Conservation (phyloP, 2,888 invertebrate species). For the Lithophane ornitopus region DNA sequence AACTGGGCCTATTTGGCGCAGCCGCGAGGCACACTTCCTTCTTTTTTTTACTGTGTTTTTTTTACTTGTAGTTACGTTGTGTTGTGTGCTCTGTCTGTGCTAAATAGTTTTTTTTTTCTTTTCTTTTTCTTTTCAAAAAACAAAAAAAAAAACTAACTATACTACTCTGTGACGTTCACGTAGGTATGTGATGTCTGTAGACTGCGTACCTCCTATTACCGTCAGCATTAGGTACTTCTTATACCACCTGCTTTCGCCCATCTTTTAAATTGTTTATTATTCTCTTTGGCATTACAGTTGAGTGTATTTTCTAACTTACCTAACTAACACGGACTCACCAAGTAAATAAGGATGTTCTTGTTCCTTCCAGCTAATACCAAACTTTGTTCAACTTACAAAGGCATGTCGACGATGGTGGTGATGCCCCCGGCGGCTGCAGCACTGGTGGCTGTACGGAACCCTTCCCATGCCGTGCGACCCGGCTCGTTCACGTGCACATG, state of each 20-base stretch:
- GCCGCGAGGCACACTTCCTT: no score
- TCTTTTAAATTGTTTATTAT: not conserved
- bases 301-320: not conserved
- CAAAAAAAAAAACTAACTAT: not conserved
- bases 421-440: constrained; percentile 94
- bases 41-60: no score
- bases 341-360: not conserved
- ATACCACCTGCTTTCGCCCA: not conserved
- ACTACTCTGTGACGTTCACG: not conserved
- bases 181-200: not conserved
- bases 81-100: no score
- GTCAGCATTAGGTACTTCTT: not conserved
- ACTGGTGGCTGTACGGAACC: constrained; percentile 92
- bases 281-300: not conserved
- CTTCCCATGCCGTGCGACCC: constrained; percentile 93
- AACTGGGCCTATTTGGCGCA: no score
- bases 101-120: no score
- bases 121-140: no score
- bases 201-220: not conserved
- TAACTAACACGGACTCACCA: no score
- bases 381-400: constrained; percentile 87
- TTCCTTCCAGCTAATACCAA: not conserved
- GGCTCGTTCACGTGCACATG: constrained; percentile 94
- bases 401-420: constrained; percentile 94
- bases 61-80: no score